Base-by-base conservation (phyloP, 2,797 vertebrate species). In the Scomberomorus guttatus region DNA sequence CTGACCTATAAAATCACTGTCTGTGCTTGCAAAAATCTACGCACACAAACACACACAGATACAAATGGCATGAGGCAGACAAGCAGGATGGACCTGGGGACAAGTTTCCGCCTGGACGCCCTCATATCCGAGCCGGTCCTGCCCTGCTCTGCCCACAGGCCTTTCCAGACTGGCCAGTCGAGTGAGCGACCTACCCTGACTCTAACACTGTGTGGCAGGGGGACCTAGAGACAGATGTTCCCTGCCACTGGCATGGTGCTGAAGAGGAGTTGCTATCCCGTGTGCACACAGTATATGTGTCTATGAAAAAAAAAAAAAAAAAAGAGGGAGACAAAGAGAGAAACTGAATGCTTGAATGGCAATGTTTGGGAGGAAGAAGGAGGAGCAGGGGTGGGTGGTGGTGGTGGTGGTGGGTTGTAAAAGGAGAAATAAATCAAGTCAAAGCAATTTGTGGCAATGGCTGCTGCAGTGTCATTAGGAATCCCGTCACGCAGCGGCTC, bases 211-310 rank as follows among this genome's bases (percentile, higher is more conserved):
- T 70, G 87, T 95, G 95, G 95, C 96, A 96, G 94, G 73, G 91
- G 86, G 93, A 94, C 79, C 86, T 90, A 88, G 42, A 90, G 96
- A 96, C 97, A 97, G 96, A 97, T 97, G 97, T 94, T 97, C 88
- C 89, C 91, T 97, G 96, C 96, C 96, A 97, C 87, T 89, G 95
- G 95, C 96, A 81, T 85, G 86, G 80, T 69, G 85, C 87, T 85
- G 88, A 82, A 76, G 86, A 90, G 85, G 84, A 89, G 83, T 88
- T 81, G 56, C 64, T 69, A 69, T 75, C 84, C 61, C 75, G 22
- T 61, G 71, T 66, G 77, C 63, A 71, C 44, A 58, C 42, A 78
- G 68, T 74, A 22, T 77, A 66, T 77, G 39, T 69, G 63, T 85
- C 69, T 69, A 63, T 56, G 80, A 72, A 60, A 73, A 77, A 42